A percentile compares a stretch with the other conserved stretches of the same genome.
Evolutionary conservation across 1,140 invertebrate species (phyloP).

Genomic region (Macrotrachela quadricornifera): DNA sequence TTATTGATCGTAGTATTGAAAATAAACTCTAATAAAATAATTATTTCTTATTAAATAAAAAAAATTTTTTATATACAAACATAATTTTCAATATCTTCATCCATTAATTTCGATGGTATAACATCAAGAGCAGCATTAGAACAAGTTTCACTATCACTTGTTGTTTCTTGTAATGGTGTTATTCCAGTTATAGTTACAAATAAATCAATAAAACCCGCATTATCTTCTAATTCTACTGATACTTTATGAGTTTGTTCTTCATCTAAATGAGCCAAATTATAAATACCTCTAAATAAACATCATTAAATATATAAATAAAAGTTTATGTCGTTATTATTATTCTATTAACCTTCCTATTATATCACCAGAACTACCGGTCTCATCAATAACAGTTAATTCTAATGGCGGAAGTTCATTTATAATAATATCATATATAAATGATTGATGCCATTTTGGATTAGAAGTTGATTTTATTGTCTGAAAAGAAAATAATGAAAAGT

Average conservation of each 20-base stretch:
- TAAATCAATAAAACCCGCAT: constrained; percentile 57
- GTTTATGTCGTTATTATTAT: no score
- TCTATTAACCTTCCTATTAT: constrained; percentile 15
- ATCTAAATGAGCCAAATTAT: constrained; percentile 46
- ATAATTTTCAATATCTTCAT: no score
- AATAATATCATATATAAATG: no score
- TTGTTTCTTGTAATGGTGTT: background rate
- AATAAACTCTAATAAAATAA: background rate
- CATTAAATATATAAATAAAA: background rate
- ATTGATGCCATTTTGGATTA: no score
- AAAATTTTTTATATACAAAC: no score
- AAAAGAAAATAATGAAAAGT: no score
- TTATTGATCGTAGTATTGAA: background rate
- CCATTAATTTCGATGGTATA: background rate
- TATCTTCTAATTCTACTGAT: constrained; percentile 64
- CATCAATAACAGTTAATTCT: no score
- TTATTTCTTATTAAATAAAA: no score
- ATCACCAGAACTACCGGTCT: no score
- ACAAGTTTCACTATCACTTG: background rate
- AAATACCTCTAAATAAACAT: constrained; percentile 9
- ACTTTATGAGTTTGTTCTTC: constrained; percentile 71
- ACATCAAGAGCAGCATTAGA: background rate
- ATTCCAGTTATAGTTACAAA: constrained; percentile 51
- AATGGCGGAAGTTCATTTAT: no score
- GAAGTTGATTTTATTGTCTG: no score